Percentiles rank a stretch among this genome's conserved stretches.
Evolutionary conservation across 1,140 invertebrate species (phyloP).

Genomic region (Bombus huntii): DNA sequence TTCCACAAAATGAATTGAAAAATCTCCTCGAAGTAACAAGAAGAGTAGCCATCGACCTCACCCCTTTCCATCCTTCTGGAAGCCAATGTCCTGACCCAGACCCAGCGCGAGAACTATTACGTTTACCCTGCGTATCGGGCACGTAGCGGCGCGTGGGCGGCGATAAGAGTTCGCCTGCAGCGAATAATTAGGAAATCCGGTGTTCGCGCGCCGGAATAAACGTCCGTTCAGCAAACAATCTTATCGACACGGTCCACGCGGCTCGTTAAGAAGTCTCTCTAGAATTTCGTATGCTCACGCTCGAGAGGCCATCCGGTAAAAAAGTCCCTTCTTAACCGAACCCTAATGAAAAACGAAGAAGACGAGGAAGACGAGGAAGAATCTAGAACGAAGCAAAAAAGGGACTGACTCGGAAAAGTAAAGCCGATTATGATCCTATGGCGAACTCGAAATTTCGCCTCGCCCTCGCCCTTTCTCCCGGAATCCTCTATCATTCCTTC

Average conservation of each 20-base stretch:
- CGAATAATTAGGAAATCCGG: conserved; percentile 48
- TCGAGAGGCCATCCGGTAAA: conserved; percentile 36
- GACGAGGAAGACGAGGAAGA: background rate
- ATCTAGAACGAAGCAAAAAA: background rate
- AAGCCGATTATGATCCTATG: conserved; percentile 59
- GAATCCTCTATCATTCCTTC: background rate
- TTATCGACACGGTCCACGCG: conserved; percentile 65
- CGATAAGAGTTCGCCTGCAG: conserved; percentile 22
- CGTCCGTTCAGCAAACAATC: conserved; percentile 53
- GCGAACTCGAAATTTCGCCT: conserved; percentile 59
- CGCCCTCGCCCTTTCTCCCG: background rate
- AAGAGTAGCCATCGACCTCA: background rate
- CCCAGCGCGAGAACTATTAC: conserved; percentile 22
- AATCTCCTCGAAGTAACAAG: background rate
- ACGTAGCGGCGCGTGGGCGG: conserved; percentile 31
- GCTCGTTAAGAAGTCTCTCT: conserved; percentile 66
- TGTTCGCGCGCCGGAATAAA: conserved; percentile 31
- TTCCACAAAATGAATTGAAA: background rate
- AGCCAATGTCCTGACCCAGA: background rate
- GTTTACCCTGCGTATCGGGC: conserved; percentile 23
- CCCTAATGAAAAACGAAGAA: background rate
- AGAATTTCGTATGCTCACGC: conserved; percentile 62
- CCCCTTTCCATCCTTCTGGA: background rate
- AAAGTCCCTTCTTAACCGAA: background rate
- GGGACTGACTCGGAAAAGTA: conserved; percentile 46